Conservation (phyloP, 2,888 invertebrate genomes). For the Palloptera scutellata region DNA sequence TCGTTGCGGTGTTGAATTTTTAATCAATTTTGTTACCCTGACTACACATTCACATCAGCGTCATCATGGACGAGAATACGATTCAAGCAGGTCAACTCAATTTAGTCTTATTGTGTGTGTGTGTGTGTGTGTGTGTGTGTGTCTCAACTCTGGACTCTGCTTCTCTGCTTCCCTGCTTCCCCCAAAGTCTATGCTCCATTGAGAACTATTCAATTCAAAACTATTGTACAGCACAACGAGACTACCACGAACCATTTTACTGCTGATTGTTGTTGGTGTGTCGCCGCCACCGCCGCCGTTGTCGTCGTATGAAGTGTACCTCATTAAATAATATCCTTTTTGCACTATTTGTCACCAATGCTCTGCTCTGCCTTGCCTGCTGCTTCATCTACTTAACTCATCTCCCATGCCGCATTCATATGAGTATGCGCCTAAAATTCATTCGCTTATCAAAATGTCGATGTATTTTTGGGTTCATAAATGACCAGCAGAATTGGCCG, state of each 20-base stretch:
- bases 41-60: conserved; percentile 11
- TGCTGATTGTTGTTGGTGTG: conserved; percentile 15
- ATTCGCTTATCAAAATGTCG: conserved; percentile 31
- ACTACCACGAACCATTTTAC: conserved; percentile 38
- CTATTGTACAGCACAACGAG: too few species aligned
- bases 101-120: conserved; percentile 47
- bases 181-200: too few species aligned
- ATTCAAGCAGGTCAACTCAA: conserved; percentile 56
- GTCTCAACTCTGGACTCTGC: too few species aligned
- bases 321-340: conserved; percentile 61
- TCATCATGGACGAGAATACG: conserved; percentile 19
- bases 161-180: too few species aligned
- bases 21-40: conserved; percentile 49
- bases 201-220: too few species aligned
- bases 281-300: conserved; percentile 27
- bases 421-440: conserved; percentile 17
- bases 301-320: conserved; percentile 46
- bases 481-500: conserved; percentile 10
- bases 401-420: conserved; percentile 17
- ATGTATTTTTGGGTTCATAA: conserved; percentile 11
- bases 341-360: not conserved
- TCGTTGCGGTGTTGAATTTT: conserved; percentile 56
- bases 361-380: not conserved
- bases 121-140: not conserved
- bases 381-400: not conserved